Evolutionary conservation across 2,113 vertebrate genomes (phyloP), one percentile per base, ranked within the genome.

Genomic region (Taurulus bubalis): DNA sequence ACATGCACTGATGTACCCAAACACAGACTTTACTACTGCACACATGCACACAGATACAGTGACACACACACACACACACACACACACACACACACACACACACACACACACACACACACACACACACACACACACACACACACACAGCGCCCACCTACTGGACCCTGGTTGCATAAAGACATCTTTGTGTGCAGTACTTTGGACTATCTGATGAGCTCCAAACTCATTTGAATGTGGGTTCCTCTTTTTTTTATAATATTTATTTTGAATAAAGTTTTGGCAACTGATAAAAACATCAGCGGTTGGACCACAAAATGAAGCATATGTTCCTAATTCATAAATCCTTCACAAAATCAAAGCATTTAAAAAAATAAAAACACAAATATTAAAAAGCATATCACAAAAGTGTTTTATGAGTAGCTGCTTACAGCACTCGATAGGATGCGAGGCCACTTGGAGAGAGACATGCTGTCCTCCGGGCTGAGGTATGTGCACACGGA

Each of bases 391-490:
- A 66, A 49, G 36, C 45, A 2, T 6, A 18, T 20, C 8, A 15
- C 10, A 8, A 8, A 22, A 22, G 67, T 32, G 47, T 63, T 38
- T 45, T 3, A 16, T 15, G 73, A 6, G 18, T 8, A 92, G 49
- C 22, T 38, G 68, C 98, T 98, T 91, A 99, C 98, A 99, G 95
- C 98, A 99, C 81, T 99, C 98, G 0, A 99, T 97, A 77, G 98
- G 97, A 87, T 97, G 97, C 0, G 98, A 99, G 0, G 98, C 97
- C 0, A 91, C 96, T 90, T 99, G 98, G 81, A 99, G 93, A 53
- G 98, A 99, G 24, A 98, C 63, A 26, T 96, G 89, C 74, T 97
- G 95, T 36, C 96, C 97, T 1, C 93, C 95, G 56, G 96, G 83
- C 92, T 99, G 97, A 0, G 97, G 97, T 77, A 99, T 95, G 88